phyloP scores from a whole-genome alignment of 2,113 vertebrate species.

The Xyrauchen texanus region DNA sequence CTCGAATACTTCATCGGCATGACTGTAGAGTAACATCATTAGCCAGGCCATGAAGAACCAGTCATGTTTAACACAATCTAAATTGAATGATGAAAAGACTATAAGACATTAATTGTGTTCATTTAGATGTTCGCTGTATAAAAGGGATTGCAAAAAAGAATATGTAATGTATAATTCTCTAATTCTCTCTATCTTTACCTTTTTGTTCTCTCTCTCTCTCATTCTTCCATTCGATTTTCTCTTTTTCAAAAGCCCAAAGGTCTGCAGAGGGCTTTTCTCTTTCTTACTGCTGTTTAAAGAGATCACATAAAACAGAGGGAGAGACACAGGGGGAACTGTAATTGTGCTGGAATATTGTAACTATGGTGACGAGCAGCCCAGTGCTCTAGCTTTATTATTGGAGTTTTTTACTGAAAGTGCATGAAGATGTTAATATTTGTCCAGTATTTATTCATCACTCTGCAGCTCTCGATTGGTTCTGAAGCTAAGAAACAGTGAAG shows the following conservation, averaged over 20 bases:
- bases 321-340: conserved; percentile 47
- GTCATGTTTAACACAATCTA: conserved; percentile 29
- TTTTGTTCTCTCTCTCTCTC: neutral
- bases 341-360: conserved; percentile 57
- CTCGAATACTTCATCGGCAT: neutral
- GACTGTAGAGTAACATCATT: conserved; percentile 37
- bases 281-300: conserved; percentile 56
- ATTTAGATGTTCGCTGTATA: conserved; percentile 29
- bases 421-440: too few relatives aligned
- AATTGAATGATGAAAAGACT: conserved; percentile 34
- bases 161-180: conserved; percentile 18
- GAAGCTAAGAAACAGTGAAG: too few relatives aligned
- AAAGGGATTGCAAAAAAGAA: conserved; percentile 41
- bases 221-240: conserved; percentile 9
- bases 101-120: conserved; percentile 26
- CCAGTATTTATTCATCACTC: too few relatives aligned
- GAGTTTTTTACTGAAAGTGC: neutral
- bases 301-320: conserved; percentile 57
- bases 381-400: conserved; percentile 48
- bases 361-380: conserved; percentile 54
- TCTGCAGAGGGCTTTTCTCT: conserved; percentile 44
- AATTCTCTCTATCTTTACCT: neutral
- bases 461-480: too few relatives aligned
- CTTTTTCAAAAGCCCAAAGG: conserved; percentile 39
- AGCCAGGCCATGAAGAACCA: conserved; percentile 26